Conservation (phyloP, 2,888 invertebrate species). For the Lasioglossum morio region DNA sequence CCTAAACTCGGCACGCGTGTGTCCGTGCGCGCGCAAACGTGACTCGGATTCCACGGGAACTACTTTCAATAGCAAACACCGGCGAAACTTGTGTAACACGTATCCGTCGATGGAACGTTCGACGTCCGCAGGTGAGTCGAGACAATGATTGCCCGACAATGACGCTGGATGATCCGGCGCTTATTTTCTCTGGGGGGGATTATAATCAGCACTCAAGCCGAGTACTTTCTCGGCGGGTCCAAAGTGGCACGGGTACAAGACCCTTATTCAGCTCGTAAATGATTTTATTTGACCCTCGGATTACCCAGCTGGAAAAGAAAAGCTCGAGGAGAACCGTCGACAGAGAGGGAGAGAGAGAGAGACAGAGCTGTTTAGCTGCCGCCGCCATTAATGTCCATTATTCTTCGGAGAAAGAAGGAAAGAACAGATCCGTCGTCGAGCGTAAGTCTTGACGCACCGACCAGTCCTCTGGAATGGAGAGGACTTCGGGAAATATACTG, state of each 20-base stretch:
- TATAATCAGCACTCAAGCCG: conserved; percentile 79
- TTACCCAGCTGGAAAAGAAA: conserved; percentile 62
- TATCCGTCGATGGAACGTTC: not conserved
- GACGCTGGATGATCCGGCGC: conserved; percentile 75
- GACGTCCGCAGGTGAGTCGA: conserved; percentile 56
- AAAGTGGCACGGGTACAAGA: conserved; percentile 56
- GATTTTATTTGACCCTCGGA: conserved; percentile 78
- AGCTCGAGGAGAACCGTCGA: conserved; percentile 57
- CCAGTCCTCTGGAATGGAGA: conserved; percentile 4
- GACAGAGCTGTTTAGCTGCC: not conserved
- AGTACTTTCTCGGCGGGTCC: conserved; percentile 69
- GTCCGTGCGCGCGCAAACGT: conserved; percentile 11
- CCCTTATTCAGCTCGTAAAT: conserved; percentile 75
- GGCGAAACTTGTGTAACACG: not conserved
- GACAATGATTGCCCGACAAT: conserved; percentile 65
- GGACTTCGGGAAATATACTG: conserved; percentile 1
- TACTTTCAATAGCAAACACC: conserved; percentile 19
- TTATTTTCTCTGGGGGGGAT: conserved; percentile 68
- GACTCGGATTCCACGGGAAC: conserved; percentile 17
- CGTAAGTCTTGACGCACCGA: conserved; percentile 17
- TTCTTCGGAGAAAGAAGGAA: conserved; percentile 34
- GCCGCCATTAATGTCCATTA: conserved; percentile 67
- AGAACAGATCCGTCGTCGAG: conserved; percentile 52
- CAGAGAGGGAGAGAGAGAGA: not conserved
- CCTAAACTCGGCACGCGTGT: conserved; percentile 32